Evolutionary conservation across 2,113 vertebrate species (phyloP).

Genomic region (Trachemys scripta): DNA sequence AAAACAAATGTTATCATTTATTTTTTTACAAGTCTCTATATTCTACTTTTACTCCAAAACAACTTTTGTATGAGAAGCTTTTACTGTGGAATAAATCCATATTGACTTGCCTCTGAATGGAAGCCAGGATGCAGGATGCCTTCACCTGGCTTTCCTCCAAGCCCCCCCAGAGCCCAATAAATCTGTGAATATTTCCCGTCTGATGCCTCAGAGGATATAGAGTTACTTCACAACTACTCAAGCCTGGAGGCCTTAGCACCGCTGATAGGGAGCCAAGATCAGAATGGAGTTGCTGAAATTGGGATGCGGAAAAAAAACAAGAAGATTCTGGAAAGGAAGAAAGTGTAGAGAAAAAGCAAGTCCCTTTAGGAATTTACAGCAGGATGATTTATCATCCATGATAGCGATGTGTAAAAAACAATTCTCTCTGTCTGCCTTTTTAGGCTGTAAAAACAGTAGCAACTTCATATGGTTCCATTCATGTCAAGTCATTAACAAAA

Average conservation of each 20-base stretch:
- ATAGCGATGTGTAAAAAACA: not conserved
- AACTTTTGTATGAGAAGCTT: conserved; percentile 37
- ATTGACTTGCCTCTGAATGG: conserved; percentile 44
- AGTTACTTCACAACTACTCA: conserved; percentile 61
- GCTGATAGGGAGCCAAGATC: conserved; percentile 58
- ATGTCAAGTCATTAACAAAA: conserved; percentile 16
- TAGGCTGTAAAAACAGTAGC: conserved; percentile 43
- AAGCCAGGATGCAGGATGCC: conserved; percentile 52
- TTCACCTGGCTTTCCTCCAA: conserved; percentile 53
- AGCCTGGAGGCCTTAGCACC: not conserved
- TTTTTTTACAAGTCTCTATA: not conserved
- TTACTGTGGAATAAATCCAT: conserved; percentile 43
- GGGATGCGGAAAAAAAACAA: conserved; percentile 35
- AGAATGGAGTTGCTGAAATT: conserved; percentile 46
- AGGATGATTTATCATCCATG: conserved; percentile 23
- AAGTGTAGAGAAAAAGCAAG: not conserved
- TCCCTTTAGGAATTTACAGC: conserved; percentile 4
- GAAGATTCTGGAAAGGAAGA: conserved; percentile 28
- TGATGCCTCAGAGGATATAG: conserved; percentile 63
- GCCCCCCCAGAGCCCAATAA: conserved; percentile 56
- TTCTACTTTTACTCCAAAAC: conserved; percentile 30
- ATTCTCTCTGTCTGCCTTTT: not conserved
- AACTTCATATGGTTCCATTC: conserved; percentile 25
- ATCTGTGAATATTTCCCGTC: conserved; percentile 68
- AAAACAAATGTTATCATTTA: not conserved